Conservation (phyloP, 2,113 vertebrate species). For the Chunga burmeisteri region DNA sequence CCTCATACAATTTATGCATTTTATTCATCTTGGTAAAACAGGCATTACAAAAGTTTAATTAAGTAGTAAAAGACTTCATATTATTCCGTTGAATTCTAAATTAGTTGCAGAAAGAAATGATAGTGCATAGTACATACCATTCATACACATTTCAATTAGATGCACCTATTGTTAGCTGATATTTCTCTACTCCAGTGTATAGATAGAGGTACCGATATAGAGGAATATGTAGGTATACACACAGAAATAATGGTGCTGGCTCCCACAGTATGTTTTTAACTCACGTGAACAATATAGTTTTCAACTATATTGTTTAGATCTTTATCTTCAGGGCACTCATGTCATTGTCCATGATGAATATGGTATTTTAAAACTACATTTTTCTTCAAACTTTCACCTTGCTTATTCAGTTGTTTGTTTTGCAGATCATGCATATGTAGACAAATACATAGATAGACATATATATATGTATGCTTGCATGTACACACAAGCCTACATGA, state of each 20-base stretch:
- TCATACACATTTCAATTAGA: conserved; percentile 77
- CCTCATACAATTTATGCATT: conserved; percentile 82
- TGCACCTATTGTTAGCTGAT: conserved; percentile 66
- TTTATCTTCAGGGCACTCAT: background rate
- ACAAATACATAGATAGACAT: background rate
- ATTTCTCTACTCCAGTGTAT: conserved; percentile 51
- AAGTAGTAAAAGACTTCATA: conserved; percentile 84
- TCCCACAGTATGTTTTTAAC: conserved; percentile 6
- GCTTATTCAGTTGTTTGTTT: background rate
- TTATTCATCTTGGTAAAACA: conserved; percentile 85
- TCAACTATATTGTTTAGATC: background rate
- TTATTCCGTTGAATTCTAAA: conserved; percentile 82
- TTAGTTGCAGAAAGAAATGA: conserved; percentile 79
- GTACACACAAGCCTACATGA: background rate
- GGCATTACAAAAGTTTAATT: conserved; percentile 86
- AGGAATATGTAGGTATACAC: background rate
- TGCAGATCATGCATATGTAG: background rate
- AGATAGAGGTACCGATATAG: conserved; percentile 14
- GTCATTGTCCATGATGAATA: background rate
- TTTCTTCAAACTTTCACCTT: background rate
- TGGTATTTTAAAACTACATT: background rate
- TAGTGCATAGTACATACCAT: conserved; percentile 69
- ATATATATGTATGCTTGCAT: background rate
- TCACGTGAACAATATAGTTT: background rate
- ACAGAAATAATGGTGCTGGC: background rate